Evolutionary conservation across 1,140 invertebrate genomes (phyloP), one percentile per base, ranked within the genome.

Genomic region (Probaryconus sp.): DNA sequence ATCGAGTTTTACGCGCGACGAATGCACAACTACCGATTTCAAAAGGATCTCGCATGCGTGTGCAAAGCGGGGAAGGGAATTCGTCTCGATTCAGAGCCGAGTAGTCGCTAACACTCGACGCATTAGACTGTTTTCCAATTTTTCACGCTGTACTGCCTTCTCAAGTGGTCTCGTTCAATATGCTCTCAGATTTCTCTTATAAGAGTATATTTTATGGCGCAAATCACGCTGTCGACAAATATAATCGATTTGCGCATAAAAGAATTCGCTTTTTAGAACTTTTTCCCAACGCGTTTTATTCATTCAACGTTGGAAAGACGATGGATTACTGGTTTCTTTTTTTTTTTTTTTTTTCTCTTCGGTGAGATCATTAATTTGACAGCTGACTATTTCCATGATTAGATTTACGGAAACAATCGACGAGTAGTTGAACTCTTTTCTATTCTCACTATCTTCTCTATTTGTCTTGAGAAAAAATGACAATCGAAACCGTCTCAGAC

Each of bases 1-100:
- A 74, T 74, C 63, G 38, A 61, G 65, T 37, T 64, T 64, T 58
- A 72, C 60, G 45, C 47, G 31, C 38, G 20, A 67, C 45, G 64
- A 60, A 68, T 68, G 64, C 53, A 58, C 64, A 60, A 67, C 50
- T 48, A 67, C 31, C 42, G 63, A 67, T 56, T 48, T 24, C 21
- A 45, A 50, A 65, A n/a, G 21, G 30, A 21, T 24, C 18, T 16
- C 33, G 5, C 11, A 10, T 35, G 18, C 10, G n/a, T n/a, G n/a
- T n/a, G n/a, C n/a, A n/a, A n/a, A n/a, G n/a, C n/a, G 11, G 18
- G 37, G 7, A 24, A 3, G 13, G 37, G 33, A 45, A 45, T 38
- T 48, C 42, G 20, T 18, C 43, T 47, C 42, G 43, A 47, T 38
- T 48, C 30, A 37, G 21, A 40, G 10, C 18, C 33, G 5, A 16